Conservation (phyloP, 2,113 vertebrate species). For the Rhombomys opimus region DNA sequence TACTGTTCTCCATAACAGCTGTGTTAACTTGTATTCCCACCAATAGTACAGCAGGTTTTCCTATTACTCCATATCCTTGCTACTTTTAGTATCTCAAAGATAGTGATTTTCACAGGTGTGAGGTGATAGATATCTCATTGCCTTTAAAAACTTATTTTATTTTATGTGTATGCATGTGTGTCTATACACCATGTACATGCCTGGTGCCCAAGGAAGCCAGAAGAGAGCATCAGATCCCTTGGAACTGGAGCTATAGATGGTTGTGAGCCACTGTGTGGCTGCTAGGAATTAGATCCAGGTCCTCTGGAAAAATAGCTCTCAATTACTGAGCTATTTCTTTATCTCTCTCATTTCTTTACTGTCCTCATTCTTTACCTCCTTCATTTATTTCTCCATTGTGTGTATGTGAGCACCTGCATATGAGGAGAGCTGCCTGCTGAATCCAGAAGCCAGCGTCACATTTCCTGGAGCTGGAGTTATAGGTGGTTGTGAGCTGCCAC, state of each 20-base stretch:
- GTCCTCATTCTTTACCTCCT: not conserved
- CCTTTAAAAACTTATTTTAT: not conserved
- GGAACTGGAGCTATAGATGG: not conserved
- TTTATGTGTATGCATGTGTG: not conserved
- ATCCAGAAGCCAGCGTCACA: not conserved
- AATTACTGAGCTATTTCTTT: not conserved
- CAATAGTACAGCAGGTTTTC: not conserved
- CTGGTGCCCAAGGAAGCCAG: not conserved
- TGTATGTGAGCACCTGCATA: not conserved
- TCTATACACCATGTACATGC: not conserved
- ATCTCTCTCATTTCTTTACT: not conserved
- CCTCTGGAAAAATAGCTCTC: not conserved
- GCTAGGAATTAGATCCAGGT: not conserved
- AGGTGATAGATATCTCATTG: not conserved
- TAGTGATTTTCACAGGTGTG: not conserved
- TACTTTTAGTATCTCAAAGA: not conserved
- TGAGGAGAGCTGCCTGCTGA: not conserved
- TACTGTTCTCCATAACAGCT: not conserved
- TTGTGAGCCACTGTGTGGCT: not conserved
- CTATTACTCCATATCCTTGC: not conserved
- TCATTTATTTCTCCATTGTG: not conserved
- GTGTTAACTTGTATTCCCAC: not conserved
- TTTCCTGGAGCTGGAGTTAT: not conserved
- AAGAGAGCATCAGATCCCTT: not conserved
- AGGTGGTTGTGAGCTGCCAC: not conserved